Evolutionary conservation across 2,113 vertebrate genomes (phyloP), one percentile per base, ranked within the genome.

Genomic region (Antennarius striatus): DNA sequence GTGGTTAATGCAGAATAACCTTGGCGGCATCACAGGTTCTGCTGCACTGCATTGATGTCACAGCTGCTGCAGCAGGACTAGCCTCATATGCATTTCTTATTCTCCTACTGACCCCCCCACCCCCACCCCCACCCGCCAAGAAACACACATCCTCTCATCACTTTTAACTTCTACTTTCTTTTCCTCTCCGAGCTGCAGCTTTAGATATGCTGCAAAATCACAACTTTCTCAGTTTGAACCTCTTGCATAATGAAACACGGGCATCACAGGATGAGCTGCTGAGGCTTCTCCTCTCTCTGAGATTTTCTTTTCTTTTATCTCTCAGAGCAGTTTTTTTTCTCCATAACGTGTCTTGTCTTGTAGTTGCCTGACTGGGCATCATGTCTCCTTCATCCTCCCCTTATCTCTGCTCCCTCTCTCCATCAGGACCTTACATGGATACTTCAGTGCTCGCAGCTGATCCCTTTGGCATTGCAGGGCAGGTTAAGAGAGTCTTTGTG

Each of bases 1-100:
- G 58, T 63, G 71, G 61, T 73, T 68, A 71, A 81, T 86, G 81
- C 82, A 78, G 74, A 89, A 79, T 90, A 88, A 92, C 89, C 92
- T 92, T 91, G 89, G 73, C 50, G 73, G 56, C 52, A 88, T 92
- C 91, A 92, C 58, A 73, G 68, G 16, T 72, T 75, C 53, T 4
- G 68, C 69, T 39, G 48, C 56, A 57, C 85, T 84, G 81, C 85
- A 87, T 79, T 85, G 61, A 67, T 83, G 83, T 87, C 88, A 79
- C 75, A 51, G 75, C 68, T 75, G 79, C 89, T 88, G 92, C 90
- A 90, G 90, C 80, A 83, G 60, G 53, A 79, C 73, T 16, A 61
- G 54, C 63, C 80, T 72, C 75, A 67, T 80, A 76, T 68, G 63
- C 71, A 74, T 73, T 52, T 51, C n/a, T 63, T 63, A 30, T 62